Evolutionary conservation across 2,888 invertebrate species (phyloP).

Genomic region (Pseudococcus longispinus): DNA sequence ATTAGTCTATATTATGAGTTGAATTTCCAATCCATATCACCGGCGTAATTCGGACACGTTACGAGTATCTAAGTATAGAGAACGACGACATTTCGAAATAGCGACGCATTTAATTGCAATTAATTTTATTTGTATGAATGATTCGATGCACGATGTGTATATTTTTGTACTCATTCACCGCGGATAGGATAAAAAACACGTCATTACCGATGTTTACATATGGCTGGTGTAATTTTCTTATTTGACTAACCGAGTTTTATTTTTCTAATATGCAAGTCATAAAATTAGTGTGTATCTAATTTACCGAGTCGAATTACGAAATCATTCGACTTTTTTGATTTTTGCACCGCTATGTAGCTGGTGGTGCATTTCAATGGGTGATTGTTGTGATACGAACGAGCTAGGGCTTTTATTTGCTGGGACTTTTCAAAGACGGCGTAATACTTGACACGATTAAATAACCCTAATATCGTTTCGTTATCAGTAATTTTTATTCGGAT

Average conservation of each 20-base stretch:
- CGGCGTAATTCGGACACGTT: background rate
- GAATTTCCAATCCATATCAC: background rate
- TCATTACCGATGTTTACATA: background rate
- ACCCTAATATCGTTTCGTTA: background rate
- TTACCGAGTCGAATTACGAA: slow-evolving; percentile 8
- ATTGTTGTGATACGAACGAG: background rate
- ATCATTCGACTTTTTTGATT: background rate
- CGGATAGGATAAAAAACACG: background rate
- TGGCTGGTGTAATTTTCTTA: slow-evolving; percentile 8
- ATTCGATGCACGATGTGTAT: background rate
- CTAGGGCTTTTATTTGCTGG: background rate
- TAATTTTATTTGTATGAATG: slow-evolving; percentile 23
- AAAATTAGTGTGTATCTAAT: slow-evolving; percentile 22
- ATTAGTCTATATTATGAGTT: background rate
- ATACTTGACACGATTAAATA: slow-evolving; percentile 27
- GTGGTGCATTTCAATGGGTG: background rate
- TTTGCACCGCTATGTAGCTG: background rate
- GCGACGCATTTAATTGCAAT: background rate
- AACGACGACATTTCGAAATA: background rate
- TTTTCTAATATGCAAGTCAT: slow-evolving; percentile 18
- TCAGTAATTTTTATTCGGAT: background rate
- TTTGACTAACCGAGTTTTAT: slow-evolving; percentile 13
- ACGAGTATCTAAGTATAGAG: too few relatives aligned
- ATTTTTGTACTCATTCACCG: slow-evolving; percentile 20
- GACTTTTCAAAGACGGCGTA: background rate